Conservation (phyloP, 2,113 vertebrate genomes). For the Mastomys natalensis region DNA sequence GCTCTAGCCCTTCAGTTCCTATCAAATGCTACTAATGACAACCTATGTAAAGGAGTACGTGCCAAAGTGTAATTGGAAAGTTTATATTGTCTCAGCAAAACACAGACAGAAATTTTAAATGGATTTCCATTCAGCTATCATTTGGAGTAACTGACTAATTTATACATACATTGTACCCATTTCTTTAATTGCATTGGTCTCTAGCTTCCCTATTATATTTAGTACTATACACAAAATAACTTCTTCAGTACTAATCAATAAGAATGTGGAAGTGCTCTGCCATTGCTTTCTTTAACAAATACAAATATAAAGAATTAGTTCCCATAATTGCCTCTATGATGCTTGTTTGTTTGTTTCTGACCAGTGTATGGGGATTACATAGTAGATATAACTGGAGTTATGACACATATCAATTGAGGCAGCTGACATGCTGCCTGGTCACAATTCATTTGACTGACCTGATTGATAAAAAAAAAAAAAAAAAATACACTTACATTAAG, state of each 20-base stretch:
- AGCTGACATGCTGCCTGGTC: neutral
- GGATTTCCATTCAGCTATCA: neutral
- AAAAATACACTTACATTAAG: slow-evolving; percentile 4
- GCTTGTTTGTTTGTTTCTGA: neutral
- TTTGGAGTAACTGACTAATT: slow-evolving; percentile 5
- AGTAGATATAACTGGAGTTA: neutral
- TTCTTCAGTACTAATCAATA: neutral
- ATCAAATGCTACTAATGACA: neutral
- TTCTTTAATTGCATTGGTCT: neutral
- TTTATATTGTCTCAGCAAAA: neutral
- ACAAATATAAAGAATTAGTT: neutral
- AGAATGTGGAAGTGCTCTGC: neutral
- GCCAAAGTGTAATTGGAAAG: neutral
- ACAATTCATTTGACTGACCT: neutral
- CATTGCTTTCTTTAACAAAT: neutral
- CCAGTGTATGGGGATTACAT: neutral
- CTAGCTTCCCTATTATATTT: neutral
- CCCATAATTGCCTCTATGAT: neutral
- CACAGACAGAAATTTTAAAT: neutral
- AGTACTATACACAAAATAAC: neutral
- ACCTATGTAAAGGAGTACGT: neutral
- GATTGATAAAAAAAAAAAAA: neutral
- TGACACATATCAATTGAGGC: neutral
- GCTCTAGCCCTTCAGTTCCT: neutral
- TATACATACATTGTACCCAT: neutral